Evolutionary conservation across 2,797 vertebrate species (phyloP).

Genomic region (Malurus splendens): DNA sequence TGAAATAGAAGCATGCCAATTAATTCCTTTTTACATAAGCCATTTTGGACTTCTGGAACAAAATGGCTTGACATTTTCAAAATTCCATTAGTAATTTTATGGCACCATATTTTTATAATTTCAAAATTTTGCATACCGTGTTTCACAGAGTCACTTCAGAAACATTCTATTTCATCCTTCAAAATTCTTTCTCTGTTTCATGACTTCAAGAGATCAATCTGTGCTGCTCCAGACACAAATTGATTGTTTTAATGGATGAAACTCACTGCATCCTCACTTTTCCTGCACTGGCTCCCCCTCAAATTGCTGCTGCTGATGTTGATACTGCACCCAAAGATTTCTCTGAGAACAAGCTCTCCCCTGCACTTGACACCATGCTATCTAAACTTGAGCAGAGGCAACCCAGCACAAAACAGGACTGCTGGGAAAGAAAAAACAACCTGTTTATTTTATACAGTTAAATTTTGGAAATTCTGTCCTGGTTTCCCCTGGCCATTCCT

Average conservation of each 20-base stretch:
- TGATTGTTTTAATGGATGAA: neutral
- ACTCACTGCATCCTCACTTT: neutral
- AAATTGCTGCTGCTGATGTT: neutral
- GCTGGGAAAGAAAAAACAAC: neutral
- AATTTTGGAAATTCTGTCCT: neutral
- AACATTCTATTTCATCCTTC: neutral
- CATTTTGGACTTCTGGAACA: neutral
- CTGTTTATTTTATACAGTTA: neutral
- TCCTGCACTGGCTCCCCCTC: neutral
- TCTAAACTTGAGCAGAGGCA: neutral
- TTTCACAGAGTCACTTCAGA: neutral
- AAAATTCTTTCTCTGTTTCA: neutral
- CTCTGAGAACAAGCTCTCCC: neutral
- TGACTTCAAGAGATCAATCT: neutral
- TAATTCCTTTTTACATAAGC: neutral
- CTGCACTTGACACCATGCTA: neutral
- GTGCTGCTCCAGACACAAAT: neutral
- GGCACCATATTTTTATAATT: neutral
- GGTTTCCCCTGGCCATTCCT: neutral
- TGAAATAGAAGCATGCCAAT: neutral
- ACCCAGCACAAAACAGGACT: neutral
- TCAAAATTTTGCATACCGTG: neutral
- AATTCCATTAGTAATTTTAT: neutral
- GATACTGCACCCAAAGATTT: neutral
- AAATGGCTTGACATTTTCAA: neutral